These are phyloP conservation scores for Notolabrus celidotus DNA, from an alignment of 2,797 vertebrate species.

Conservation along the genomic window DNA sequence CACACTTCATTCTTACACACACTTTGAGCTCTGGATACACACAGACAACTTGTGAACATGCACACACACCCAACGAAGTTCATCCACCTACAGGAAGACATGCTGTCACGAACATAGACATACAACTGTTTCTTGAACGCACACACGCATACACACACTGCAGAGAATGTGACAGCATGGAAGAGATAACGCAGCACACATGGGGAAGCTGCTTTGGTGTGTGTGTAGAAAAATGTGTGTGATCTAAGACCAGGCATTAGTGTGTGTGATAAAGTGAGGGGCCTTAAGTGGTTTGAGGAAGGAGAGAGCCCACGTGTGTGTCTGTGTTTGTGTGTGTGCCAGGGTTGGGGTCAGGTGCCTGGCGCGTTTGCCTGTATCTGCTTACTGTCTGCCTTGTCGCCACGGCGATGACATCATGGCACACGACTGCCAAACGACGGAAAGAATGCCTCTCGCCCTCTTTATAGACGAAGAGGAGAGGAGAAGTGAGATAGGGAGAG, in stretches of 20 bases:
- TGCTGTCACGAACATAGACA: constrained; percentile 33
- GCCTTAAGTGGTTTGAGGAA: constrained; percentile 76
- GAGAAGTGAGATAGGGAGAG: constrained; percentile 51
- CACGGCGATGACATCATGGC: constrained; percentile 80
- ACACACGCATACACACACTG: constrained; percentile 35
- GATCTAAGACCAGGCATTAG: constrained; percentile 75
- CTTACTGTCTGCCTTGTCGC: constrained; percentile 78
- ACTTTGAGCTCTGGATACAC: constrained; percentile 33
- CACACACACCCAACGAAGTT: constrained; percentile 28
- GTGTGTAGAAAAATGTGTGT: constrained; percentile 58
- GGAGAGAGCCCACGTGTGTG: constrained; percentile 42
- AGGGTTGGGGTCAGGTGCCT: constrained; percentile 77
- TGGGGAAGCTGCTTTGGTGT: constrained; percentile 44
- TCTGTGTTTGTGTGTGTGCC: constrained; percentile 27
- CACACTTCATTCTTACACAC: constrained; percentile 24
- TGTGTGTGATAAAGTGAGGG: constrained; percentile 76
- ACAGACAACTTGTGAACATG: constrained; percentile 57
- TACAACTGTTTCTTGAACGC: constrained; percentile 33
- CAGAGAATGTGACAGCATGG: constrained; percentile 47
- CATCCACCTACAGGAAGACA: constrained; percentile 34
- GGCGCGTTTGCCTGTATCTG: constrained; percentile 69
- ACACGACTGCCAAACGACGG: constrained; percentile 66
- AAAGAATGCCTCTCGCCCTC: constrained; percentile 76
- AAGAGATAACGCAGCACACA: constrained; percentile 67
- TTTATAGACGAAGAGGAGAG: constrained; percentile 32